These are phyloP conservation scores for Dicrurus megarhynchus DNA, from an alignment of 2,113 vertebrate species.

Conservation along the genomic window DNA sequence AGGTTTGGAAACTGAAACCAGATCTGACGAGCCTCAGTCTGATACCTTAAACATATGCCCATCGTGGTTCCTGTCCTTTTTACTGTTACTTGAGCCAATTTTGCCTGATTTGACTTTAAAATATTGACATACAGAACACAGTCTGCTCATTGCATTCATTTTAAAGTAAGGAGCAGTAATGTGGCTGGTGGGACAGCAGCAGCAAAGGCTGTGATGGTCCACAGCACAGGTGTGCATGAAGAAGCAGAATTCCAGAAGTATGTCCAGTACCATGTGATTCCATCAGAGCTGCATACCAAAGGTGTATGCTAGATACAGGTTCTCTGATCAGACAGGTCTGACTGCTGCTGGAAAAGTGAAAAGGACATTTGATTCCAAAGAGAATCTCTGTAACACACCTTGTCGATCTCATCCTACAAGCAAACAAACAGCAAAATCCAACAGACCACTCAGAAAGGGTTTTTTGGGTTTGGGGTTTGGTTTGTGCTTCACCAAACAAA, in stretches of 20 bases:
- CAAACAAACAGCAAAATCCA: neutral
- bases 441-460: neutral
- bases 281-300: neutral
- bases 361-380: neutral
- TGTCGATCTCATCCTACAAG: neutral
- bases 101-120: neutral
- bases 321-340: neutral
- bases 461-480: neutral
- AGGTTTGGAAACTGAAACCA: conserved; percentile 26
- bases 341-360: neutral
- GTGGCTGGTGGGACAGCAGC: fast-evolving
- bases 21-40: neutral
- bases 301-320: neutral
- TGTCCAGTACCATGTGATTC: neutral
- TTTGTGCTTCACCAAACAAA: neutral
- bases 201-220: neutral
- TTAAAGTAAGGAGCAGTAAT: neutral
- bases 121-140: neutral
- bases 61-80: neutral
- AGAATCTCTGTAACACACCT: neutral
- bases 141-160: neutral
- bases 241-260: neutral
- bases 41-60: conserved; percentile 37
- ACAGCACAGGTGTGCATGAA: neutral
- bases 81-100: neutral